These are phyloP conservation scores for Chelonus insularis DNA, from an alignment of 1,140 invertebrate species.

Conservation along the genomic window DNA sequence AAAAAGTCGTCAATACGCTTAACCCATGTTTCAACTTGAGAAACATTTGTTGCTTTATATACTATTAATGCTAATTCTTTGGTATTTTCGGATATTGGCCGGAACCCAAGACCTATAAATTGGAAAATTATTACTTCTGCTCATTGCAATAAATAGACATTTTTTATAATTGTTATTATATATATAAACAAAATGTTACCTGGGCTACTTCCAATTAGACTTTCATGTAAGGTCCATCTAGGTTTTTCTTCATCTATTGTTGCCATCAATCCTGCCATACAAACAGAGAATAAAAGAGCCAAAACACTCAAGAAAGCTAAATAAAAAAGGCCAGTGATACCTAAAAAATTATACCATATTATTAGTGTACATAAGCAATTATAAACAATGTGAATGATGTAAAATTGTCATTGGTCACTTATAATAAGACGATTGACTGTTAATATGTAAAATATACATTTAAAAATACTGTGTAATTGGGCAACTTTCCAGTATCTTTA, in stretches of 20 bases:
- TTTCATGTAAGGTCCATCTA: slow-evolving; percentile 71
- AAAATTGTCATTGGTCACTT: too few relatives aligned
- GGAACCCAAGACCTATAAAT: slow-evolving; percentile 75
- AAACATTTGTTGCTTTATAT: slow-evolving; percentile 71
- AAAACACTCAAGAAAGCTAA: slow-evolving; percentile 80
- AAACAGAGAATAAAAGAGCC: slow-evolving; percentile 77
- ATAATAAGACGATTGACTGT: too few relatives aligned
- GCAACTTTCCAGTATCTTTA: too few relatives aligned
- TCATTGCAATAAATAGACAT: too few relatives aligned
- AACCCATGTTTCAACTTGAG: slow-evolving; percentile 70
- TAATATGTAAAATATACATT: too few relatives aligned
- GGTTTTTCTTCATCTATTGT: slow-evolving; percentile 72
- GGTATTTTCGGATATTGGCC: slow-evolving; percentile 74
- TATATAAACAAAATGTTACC: slow-evolving; percentile 65
- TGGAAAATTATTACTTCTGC: neutral
- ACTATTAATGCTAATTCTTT: slow-evolving; percentile 84
- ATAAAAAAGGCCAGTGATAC: slow-evolving; percentile 80
- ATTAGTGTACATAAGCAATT: too few relatives aligned
- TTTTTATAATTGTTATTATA: too few relatives aligned
- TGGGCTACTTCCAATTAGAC: slow-evolving; percentile 86
- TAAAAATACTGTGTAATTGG: too few relatives aligned
- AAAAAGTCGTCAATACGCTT: slow-evolving; percentile 71
- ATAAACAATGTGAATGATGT: too few relatives aligned
- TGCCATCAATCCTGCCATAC: slow-evolving; percentile 77
- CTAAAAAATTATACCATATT: slow-evolving; percentile 69